Percentiles rank a stretch among this genome's conserved stretches.
phyloP scores from a whole-genome alignment of 2,797 vertebrate species.

The Muscicapa comitata region DNA sequence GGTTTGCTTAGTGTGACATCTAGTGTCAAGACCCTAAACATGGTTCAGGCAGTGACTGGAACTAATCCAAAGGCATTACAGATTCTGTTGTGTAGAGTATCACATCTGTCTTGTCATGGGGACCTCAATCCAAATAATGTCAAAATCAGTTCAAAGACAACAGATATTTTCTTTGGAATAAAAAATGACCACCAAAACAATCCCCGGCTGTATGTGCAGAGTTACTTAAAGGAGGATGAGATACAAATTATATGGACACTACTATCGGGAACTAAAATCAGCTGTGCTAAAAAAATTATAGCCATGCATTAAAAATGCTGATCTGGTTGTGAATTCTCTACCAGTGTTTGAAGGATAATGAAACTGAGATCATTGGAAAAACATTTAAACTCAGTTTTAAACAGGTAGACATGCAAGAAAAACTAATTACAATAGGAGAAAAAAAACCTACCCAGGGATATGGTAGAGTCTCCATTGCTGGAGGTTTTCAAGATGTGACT shows the following conservation, averaged over 20 bases:
- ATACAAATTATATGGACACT: neutral
- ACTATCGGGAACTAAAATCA: neutral
- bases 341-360: neutral
- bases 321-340: neutral
- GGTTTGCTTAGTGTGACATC: constrained; percentile 70
- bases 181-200: neutral
- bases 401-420: neutral
- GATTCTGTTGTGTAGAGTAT: neutral
- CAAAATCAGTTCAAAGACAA: neutral
- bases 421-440: neutral
- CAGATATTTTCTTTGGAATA: neutral
- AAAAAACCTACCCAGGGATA: neutral
- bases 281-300: neutral
- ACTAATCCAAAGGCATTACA: neutral
- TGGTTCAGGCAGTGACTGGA: neutral
- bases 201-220: neutral
- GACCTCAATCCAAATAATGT: neutral
- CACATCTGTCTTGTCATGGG: neutral
- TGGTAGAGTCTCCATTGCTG: neutral
- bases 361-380: neutral
- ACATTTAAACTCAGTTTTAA: neutral
- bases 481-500: neutral
- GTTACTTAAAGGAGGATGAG: neutral
- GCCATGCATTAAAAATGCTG: neutral
- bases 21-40: constrained; percentile 48